Conservation (phyloP, 1,140 invertebrate species). For the Brachionus asplanchnoidis region DNA sequence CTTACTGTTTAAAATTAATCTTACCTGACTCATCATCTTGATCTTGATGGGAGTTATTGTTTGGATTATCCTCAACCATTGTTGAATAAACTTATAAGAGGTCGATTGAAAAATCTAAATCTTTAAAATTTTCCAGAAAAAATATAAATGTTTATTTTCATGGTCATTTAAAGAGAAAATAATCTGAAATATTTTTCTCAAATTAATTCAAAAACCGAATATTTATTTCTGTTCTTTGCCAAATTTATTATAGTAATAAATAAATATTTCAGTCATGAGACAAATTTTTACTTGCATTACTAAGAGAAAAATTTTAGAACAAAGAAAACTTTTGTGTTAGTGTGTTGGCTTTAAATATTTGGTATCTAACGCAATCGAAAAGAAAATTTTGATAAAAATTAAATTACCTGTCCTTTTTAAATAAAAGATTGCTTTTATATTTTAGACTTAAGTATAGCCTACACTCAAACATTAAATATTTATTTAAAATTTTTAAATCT, state of each 20-base stretch:
- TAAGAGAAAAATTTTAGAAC: background rate
- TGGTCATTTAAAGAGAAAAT: background rate
- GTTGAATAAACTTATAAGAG: background rate
- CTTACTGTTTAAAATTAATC: background rate
- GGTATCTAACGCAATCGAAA: background rate
- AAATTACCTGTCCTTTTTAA: background rate
- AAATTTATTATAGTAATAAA: background rate
- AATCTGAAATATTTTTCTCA: background rate
- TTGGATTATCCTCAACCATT: conserved; percentile 27
- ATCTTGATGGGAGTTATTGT: background rate
- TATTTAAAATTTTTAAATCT: too few relatives aligned
- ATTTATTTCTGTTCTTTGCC: background rate
- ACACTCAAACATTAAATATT: too few relatives aligned
- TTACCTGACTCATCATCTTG: background rate
- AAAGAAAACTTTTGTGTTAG: background rate
- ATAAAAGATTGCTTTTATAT: background rate
- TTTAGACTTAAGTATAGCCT: too few relatives aligned
- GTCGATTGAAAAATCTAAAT: background rate
- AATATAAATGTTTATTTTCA: background rate
- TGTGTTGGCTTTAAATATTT: background rate
- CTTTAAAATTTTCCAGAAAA: background rate
- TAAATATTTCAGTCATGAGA: background rate
- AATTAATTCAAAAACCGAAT: background rate
- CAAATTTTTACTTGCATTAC: background rate
- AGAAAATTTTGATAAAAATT: background rate